Evolutionary conservation across 2,888 invertebrate genomes (phyloP).

Genomic region (Drosophila pegasa): DNA sequence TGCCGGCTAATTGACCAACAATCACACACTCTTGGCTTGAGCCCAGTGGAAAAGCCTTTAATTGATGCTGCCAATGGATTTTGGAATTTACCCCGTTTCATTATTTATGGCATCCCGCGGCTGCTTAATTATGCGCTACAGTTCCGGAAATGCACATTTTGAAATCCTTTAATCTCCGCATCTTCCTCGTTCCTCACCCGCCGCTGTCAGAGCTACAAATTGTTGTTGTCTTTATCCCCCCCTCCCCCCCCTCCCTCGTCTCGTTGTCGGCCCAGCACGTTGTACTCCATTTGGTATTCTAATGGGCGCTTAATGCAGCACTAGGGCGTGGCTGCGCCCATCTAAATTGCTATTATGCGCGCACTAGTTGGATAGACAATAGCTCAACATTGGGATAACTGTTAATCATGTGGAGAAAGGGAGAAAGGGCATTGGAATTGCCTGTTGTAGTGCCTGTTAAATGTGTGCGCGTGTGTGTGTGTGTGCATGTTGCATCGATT

Average conservation of each 20-base stretch:
- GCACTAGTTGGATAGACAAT: background rate
- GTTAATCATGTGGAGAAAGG: background rate
- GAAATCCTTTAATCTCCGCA: constrained; percentile 64
- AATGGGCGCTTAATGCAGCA: constrained; percentile 14
- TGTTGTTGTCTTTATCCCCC: constrained; percentile 4
- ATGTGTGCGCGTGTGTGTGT: too few relatives aligned
- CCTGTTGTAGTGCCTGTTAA: too few relatives aligned
- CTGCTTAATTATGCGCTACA: constrained; percentile 65
- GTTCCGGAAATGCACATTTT: constrained; percentile 58
- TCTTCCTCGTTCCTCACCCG: constrained; percentile 6
- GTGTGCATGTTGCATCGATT: too few relatives aligned
- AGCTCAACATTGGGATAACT: constrained; percentile 4
- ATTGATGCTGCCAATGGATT: constrained; percentile 48
- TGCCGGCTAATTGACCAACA: constrained; percentile 38
- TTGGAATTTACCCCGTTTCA: constrained; percentile 43
- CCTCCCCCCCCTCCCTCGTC: too few relatives aligned
- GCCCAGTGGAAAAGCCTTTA: constrained; percentile 25
- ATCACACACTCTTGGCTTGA: constrained; percentile 25
- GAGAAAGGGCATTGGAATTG: background rate
- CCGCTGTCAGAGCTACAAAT: constrained; percentile 14
- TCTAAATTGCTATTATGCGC: background rate
- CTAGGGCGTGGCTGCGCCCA: constrained; percentile 5
- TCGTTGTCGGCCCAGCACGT: background rate
- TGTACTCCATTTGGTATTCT: constrained; percentile 6
- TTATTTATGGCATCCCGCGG: constrained; percentile 64